phyloP scores from a whole-genome alignment of 2,797 vertebrate genomes.

The Lepidocolaptes lacrymiger region DNA sequence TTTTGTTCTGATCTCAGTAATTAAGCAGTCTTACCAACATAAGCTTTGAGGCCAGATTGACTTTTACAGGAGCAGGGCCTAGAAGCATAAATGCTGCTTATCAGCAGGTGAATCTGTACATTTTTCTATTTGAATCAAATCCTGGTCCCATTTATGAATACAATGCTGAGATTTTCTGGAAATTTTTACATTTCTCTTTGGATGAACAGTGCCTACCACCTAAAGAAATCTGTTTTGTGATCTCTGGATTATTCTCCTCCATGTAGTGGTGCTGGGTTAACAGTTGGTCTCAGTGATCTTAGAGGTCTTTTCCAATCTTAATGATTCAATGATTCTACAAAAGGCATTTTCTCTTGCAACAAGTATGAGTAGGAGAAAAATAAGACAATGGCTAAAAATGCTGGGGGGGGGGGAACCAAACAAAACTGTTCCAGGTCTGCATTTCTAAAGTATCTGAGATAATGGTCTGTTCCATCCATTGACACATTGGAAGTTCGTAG shows the following conservation, averaged over 20 bases:
- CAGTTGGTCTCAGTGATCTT: neutral
- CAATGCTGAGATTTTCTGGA: neutral
- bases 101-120: neutral
- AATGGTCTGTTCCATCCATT: neutral
- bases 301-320: neutral
- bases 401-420: neutral
- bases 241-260: neutral
- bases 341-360: neutral
- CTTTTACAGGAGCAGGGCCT: rapidly evolving
- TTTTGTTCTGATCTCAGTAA: neutral
- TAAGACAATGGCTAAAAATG: neutral
- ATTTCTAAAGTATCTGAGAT: neutral
- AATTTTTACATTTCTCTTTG: neutral
- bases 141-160: neutral
- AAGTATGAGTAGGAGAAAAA: neutral
- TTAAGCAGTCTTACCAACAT: rapidly evolving
- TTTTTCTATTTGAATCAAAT: neutral
- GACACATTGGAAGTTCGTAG: neutral
- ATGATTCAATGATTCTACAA: neutral
- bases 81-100: neutral
- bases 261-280: neutral
- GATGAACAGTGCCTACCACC: neutral
- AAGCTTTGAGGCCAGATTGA: neutral
- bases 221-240: neutral
- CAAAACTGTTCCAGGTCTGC: neutral